phyloP scores from a whole-genome alignment of 2,113 vertebrate genomes.

The Hypomesus transpacificus region DNA sequence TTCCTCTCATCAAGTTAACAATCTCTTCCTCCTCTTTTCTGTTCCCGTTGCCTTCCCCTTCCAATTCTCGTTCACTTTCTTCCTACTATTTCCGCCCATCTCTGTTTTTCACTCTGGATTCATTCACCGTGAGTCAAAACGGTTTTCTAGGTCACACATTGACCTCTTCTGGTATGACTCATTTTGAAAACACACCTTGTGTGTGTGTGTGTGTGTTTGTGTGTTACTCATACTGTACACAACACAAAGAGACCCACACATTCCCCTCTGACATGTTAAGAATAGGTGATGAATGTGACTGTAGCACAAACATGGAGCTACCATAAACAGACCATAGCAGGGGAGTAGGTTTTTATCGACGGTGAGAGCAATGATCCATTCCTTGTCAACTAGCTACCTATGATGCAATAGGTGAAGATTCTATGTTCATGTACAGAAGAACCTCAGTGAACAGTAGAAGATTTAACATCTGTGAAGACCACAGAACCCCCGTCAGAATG shows the following conservation, averaged over 20 bases:
- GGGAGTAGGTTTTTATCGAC: too few species aligned
- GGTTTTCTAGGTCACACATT: neutral
- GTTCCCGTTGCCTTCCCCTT: neutral
- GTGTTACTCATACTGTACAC: neutral
- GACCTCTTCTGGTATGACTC: neutral
- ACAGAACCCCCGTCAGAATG: too few species aligned
- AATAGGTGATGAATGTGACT: neutral
- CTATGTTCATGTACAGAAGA: too few species aligned
- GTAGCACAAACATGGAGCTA: too few species aligned
- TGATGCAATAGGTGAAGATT: too few species aligned
- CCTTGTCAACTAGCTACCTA: too few species aligned
- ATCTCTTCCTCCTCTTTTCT: neutral
- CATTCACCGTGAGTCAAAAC: neutral
- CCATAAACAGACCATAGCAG: too few species aligned
- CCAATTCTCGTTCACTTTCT: neutral
- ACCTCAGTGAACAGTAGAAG: too few species aligned
- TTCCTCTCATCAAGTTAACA: neutral
- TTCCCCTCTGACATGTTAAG: neutral
- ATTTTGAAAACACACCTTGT: neutral
- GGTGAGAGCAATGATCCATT: too few species aligned
- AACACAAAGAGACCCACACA: slow-evolving; percentile 10
- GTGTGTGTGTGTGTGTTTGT: neutral
- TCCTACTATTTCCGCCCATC: neutral
- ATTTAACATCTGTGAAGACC: too few species aligned
- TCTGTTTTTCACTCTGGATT: neutral